These are phyloP conservation scores for Lutjanus campechanus DNA, from an alignment of 2,797 vertebrate genomes.

Conservation along the genomic window DNA sequence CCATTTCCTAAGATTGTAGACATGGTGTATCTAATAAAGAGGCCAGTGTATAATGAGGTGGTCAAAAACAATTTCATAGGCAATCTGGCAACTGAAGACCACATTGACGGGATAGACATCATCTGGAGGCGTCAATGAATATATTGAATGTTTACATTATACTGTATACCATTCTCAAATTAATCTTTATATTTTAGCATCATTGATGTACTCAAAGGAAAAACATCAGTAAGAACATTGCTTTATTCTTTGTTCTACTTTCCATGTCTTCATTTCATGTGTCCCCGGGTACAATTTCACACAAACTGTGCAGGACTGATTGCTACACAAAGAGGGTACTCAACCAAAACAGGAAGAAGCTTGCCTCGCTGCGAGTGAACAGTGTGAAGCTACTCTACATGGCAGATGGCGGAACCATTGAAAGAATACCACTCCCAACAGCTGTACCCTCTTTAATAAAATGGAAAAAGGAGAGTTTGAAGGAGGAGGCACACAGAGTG, in stretches of 20 bases:
- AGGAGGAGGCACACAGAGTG: conserved; percentile 9
- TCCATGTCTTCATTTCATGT: conserved; percentile 5
- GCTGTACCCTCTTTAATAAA: conserved; percentile 55
- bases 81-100: neutral
- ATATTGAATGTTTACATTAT: neutral
- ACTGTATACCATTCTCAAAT: neutral
- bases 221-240: conserved; percentile 6
- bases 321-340: conserved; percentile 43
- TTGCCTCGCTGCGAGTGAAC: conserved; percentile 36
- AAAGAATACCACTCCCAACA: conserved; percentile 32
- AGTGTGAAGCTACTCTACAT: conserved; percentile 45
- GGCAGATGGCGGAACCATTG: conserved; percentile 48
- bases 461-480: conserved; percentile 36
- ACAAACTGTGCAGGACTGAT: conserved; percentile 50
- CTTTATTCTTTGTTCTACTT: conserved; percentile 17
- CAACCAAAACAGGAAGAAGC: conserved; percentile 49
- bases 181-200: neutral
- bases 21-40: no score
- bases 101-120: neutral
- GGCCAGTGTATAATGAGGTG: no score
- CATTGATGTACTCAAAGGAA: neutral
- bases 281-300: conserved; percentile 24
- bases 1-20: no score
- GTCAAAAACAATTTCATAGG: neutral
- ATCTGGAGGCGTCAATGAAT: no score